Percentiles rank a stretch among this genome's conserved stretches.
phyloP scores from a whole-genome alignment of 2,797 vertebrate genomes.

The Pangasius larnaudii region DNA sequence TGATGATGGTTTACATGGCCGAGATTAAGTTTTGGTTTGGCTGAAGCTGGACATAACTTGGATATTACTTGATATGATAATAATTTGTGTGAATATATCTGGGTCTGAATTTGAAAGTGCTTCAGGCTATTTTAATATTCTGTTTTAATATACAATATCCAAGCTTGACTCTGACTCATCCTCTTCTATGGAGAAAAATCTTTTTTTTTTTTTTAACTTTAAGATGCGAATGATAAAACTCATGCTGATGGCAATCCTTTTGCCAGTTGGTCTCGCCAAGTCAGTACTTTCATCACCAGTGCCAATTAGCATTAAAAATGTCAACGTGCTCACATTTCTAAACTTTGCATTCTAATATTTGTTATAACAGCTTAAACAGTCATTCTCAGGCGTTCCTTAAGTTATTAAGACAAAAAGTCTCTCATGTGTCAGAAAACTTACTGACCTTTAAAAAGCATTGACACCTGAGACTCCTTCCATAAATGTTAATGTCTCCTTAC shows the following conservation, averaged over 20 bases:
- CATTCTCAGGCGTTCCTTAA: not conserved
- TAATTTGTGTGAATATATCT: not conserved
- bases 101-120: not conserved
- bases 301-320: not conserved
- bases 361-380: not conserved
- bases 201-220: too few relatives aligned
- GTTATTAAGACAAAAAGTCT: not conserved
- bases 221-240: not conserved
- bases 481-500: not conserved
- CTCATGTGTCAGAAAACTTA: not conserved
- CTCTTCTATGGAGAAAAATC: too few relatives aligned
- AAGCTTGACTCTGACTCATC: not conserved
- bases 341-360: not conserved
- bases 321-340: not conserved
- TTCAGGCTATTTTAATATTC: not conserved
- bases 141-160: not conserved
- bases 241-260: not conserved
- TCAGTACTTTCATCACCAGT: not conserved
- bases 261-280: not conserved
- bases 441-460: not conserved
- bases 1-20: not conserved
- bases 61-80: not conserved
- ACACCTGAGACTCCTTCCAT: too few relatives aligned
- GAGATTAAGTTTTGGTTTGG: not conserved
- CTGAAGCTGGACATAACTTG: not conserved